A percentile compares a stretch with the other conserved stretches of the same genome.
Evolutionary conservation across 2,113 vertebrate species (phyloP).

Genomic region (Fukomys damarensis): DNA sequence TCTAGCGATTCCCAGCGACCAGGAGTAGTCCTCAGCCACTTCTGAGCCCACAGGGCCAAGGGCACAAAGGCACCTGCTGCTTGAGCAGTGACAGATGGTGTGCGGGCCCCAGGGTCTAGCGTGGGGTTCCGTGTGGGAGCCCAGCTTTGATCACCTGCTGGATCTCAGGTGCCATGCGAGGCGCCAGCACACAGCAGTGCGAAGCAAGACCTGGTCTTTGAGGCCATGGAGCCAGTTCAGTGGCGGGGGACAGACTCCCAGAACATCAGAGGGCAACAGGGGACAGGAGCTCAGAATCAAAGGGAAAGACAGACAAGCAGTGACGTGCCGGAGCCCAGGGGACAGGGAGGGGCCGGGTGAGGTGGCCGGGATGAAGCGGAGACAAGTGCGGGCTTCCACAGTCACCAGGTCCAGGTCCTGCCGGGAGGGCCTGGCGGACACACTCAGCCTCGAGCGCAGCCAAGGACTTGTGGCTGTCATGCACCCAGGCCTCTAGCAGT

Average conservation of each 20-base stretch:
- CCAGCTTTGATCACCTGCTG: not conserved
- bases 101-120: too few relatives aligned
- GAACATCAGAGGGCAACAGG: not conserved
- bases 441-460: not conserved
- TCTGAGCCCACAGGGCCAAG: not conserved
- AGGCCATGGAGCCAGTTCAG: not conserved
- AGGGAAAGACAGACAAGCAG: too few relatives aligned
- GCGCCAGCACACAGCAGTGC: too few relatives aligned
- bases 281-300: not conserved
- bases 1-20: not conserved
- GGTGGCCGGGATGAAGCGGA: not conserved
- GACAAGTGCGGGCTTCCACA: not conserved
- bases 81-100: rapidly evolving
- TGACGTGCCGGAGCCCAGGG: too few relatives aligned
- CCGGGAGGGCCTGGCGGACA: rapidly evolving
- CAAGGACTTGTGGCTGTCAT: not conserved
- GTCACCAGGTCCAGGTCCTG: not conserved
- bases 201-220: not conserved
- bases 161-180: not conserved
- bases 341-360: not conserved
- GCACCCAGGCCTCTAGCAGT: not conserved
- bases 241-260: not conserved
- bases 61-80: rapidly evolving
- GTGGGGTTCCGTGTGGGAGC: not conserved
- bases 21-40: rapidly evolving